These are phyloP conservation scores for Psophia crepitans DNA, from an alignment of 2,113 vertebrate genomes.

Conservation along the genomic window DNA sequence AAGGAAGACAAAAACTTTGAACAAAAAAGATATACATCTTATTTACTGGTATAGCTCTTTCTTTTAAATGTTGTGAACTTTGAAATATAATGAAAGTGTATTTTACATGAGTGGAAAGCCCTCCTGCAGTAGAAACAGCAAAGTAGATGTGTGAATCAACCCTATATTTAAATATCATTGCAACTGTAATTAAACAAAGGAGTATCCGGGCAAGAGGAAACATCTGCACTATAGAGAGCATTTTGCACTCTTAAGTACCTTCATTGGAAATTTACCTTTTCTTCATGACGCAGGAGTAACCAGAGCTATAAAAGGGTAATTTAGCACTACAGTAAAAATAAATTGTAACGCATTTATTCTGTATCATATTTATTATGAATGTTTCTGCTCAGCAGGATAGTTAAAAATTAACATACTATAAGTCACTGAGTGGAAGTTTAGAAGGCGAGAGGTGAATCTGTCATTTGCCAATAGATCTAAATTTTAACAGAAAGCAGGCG, in stretches of 20 bases:
- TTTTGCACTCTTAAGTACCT: slow-evolving; percentile 20
- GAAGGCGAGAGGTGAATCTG: slow-evolving; percentile 33
- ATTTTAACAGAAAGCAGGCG: background rate
- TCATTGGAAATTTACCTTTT: slow-evolving; percentile 17
- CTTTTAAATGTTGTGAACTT: background rate
- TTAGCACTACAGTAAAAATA: slow-evolving; percentile 47
- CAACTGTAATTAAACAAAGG: slow-evolving; percentile 18
- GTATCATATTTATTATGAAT: slow-evolving; percentile 47
- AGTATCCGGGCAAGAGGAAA: background rate
- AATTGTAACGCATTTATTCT: slow-evolving; percentile 40
- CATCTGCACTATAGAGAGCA: background rate
- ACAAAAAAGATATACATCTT: background rate
- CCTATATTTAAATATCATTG: background rate
- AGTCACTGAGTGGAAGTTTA: slow-evolving; percentile 14
- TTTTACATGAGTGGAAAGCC: background rate
- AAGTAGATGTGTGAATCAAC: background rate
- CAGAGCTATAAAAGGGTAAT: slow-evolving; percentile 30
- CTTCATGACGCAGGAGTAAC: background rate
- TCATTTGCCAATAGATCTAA: slow-evolving; percentile 13
- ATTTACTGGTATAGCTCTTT: background rate
- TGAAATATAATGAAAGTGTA: background rate
- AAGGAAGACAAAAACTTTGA: background rate
- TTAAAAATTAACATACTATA: slow-evolving; percentile 51
- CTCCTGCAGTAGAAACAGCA: background rate
- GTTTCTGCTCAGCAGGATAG: slow-evolving; percentile 21